These are phyloP conservation scores for Pemphigus obesinymphae DNA, from an alignment of 1,140 invertebrate genomes.

Conservation along the genomic window DNA sequence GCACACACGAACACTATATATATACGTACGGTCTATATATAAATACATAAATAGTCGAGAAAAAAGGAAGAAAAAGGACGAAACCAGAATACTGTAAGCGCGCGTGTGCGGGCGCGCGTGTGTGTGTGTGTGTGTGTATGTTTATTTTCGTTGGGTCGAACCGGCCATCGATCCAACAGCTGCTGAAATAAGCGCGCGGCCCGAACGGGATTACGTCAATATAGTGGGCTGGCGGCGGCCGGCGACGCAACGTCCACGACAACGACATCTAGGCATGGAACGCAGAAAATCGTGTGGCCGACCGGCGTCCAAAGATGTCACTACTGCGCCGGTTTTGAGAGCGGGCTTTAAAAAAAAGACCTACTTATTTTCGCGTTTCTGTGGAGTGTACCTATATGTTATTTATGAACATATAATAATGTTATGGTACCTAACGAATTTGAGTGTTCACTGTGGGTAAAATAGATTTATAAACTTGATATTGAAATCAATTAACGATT, in stretches of 20 bases:
- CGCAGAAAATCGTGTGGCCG: not conserved
- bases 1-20: not conserved
- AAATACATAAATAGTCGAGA: not conserved
- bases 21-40: not conserved
- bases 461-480: no score
- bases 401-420: no score
- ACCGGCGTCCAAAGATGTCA: not conserved
- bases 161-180: conserved; percentile 39
- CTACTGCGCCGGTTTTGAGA: not conserved
- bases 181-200: not conserved
- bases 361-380: no score
- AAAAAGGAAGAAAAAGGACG: not conserved
- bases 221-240: not conserved
- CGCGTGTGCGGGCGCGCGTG: not conserved
- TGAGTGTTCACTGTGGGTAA: no score
- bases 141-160: conserved; percentile 26
- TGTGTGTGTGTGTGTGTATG: not conserved
- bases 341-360: no score
- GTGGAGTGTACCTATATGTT: no score
- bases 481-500: no score
- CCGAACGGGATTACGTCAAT: not conserved
- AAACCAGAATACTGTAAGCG: not conserved
- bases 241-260: not conserved
- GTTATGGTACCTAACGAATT: no score
- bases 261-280: not conserved